Base-by-base conservation (phyloP, 92 coral and sea anemone genomes). In the Metridium senile region DNA sequence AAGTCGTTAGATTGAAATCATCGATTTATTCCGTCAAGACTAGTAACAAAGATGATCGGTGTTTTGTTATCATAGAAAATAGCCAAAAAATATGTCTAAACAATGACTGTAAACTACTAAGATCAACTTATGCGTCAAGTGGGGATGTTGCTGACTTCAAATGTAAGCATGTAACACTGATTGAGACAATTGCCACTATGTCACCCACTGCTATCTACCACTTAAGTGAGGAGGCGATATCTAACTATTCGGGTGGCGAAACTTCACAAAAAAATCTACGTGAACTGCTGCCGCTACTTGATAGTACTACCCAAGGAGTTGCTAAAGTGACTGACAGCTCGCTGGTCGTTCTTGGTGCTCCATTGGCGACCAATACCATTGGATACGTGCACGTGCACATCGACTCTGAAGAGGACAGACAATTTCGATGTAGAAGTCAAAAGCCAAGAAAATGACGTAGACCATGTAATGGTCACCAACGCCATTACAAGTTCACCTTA, bases 41-140 rank as follows among this genome's bases (percentile, higher is more conserved):
- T 21, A 59, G 79, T 43, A 17, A 51, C 45, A 59, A 64, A 29
- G 79, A 74, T 19, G 79, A 74, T 26, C 71, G 79, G 2, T 74
- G 56, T 35, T 59, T 74, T 13, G 71, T 74, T 61, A 30, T 26
- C 72, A 30, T 2, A 30, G 71, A 74, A 28, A 21, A 32, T 29
- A 20, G 26, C 9, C 17, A 18, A n/a, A 33, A 18, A n/a, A 74
- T 74, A 1, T 74, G 79, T 26, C 32, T 74, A 17, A n/a, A 57
- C 30, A 20, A 43, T 8, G 53, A 29, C 16, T 74, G 79, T 49
- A 74, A 61, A 64, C 68, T 53, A n/a, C 35, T 49, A 1, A 29
- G 77, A 25, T 56, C 77, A 18, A 10, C 53, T 11, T 72, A 49
- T 21, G 77, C 32, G 20, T 19, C 77, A 28, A 33, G 47, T 28